Evolutionary conservation across 2,888 invertebrate species (phyloP).

Genomic region (Caradrina clavipalpis): DNA sequence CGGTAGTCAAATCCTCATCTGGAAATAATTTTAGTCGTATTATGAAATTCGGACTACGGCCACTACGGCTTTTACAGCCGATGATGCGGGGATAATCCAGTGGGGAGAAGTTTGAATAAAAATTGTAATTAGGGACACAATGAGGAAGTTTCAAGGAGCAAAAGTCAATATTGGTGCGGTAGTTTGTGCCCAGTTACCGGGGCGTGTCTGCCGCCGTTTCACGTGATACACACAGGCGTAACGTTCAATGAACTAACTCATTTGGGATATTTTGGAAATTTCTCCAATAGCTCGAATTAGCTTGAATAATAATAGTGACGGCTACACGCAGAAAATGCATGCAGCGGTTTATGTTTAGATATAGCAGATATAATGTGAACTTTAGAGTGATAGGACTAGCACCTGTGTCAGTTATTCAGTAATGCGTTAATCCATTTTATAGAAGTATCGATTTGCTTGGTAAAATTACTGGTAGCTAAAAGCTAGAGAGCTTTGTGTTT

Average conservation of each 20-base stretch:
- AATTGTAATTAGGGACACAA: constrained; percentile 79
- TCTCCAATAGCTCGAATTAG: not conserved
- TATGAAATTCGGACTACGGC: not conserved
- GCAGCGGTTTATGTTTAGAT: not conserved
- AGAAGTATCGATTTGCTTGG: not conserved
- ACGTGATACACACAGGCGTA: constrained; percentile 62
- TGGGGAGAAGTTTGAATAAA: constrained; percentile 60
- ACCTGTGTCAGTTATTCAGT: not conserved
- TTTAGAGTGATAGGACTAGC: not conserved
- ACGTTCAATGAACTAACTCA: constrained; percentile 12
- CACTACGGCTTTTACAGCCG: not conserved
- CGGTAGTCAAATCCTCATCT: too few relatives aligned
- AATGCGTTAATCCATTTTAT: not conserved
- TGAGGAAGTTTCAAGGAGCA: constrained; percentile 81
- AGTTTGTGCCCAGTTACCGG: constrained; percentile 83
- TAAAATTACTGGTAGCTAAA: too few relatives aligned
- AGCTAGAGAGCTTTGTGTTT: too few relatives aligned
- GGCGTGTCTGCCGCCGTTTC: constrained; percentile 75
- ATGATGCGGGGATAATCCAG: constrained; percentile 31
- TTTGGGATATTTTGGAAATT: not conserved
- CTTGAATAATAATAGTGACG: not conserved
- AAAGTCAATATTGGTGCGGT: constrained; percentile 86
- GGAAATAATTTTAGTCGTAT: constrained; percentile 8
- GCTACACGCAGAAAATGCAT: not conserved
- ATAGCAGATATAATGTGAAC: not conserved